phyloP scores from a whole-genome alignment of 2,888 invertebrate genomes.

The Mesorhabditis spiculigera region DNA sequence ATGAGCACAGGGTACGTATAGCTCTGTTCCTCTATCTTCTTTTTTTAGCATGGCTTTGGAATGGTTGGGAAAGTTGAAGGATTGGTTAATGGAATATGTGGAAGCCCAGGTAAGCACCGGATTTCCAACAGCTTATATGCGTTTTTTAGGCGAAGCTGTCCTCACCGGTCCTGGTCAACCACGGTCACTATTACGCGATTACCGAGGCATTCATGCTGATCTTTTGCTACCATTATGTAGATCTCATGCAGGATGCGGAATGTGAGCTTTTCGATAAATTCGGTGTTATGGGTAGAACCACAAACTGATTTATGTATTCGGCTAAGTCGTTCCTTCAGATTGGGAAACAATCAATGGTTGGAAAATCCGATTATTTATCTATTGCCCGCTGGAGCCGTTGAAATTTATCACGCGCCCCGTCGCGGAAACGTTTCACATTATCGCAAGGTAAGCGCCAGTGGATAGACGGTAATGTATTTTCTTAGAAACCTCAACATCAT shows the following conservation, averaged over 20 bases:
- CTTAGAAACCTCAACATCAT: too few species aligned
- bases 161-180: not conserved
- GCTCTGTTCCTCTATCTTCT: not conserved
- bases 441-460: not conserved
- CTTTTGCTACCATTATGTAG: not conserved
- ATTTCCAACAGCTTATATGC: too few species aligned
- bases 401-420: conserved; percentile 2
- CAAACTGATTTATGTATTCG: not conserved
- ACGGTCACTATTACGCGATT: not conserved
- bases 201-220: not conserved
- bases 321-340: not conserved
- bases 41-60: not conserved
- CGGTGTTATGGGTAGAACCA: too few species aligned
- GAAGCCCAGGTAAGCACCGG: not conserved
- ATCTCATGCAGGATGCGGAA: not conserved
- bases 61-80: not conserved
- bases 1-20: conserved; percentile 1
- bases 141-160: not conserved
- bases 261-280: not conserved
- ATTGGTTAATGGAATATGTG: not conserved
- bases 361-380: not conserved
- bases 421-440: not conserved
- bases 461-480: not conserved
- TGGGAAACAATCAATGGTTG: not conserved
- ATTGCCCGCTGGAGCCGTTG: not conserved